phyloP scores from a whole-genome alignment of 2,797 vertebrate genomes.

The Sphaeramia orbicularis region DNA sequence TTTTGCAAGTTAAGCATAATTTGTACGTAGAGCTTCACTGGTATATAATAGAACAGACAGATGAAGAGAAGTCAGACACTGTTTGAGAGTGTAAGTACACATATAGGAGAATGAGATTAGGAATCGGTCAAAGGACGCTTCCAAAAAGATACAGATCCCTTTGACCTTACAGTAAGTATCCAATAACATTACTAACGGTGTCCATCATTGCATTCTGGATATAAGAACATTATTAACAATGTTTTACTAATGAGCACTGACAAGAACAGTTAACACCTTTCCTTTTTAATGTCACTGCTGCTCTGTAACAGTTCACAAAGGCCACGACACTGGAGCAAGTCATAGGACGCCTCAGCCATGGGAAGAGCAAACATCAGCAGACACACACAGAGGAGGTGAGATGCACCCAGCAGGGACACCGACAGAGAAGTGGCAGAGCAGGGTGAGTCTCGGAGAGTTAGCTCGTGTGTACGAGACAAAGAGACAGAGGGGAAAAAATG shows the following conservation, averaged over 20 bases:
- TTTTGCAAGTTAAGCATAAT: slow-evolving; percentile 5
- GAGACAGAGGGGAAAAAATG: slow-evolving; percentile 29
- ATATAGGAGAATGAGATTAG: too few species aligned
- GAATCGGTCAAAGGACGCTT: too few species aligned
- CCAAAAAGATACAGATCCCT: too few species aligned
- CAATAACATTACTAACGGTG: too few species aligned
- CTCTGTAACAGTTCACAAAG: slow-evolving; percentile 10
- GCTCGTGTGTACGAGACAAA: slow-evolving; percentile 25
- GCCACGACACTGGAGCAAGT: slow-evolving; percentile 17
- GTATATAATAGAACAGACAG: background rate
- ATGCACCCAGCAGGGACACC: slow-evolving; percentile 38
- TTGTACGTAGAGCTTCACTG: background rate
- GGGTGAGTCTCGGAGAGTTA: slow-evolving; percentile 18
- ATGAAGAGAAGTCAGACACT: too few species aligned
- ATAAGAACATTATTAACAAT: background rate
- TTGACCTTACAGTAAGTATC: too few species aligned
- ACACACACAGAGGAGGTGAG: slow-evolving; percentile 37
- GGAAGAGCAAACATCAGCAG: slow-evolving; percentile 63
- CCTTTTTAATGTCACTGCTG: background rate
- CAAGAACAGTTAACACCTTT: background rate
- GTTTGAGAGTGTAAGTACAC: too few species aligned
- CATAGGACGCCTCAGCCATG: slow-evolving; percentile 22
- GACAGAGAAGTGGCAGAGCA: slow-evolving; percentile 28
- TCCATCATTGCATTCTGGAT: background rate
- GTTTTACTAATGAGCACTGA: background rate